Conservation (phyloP, 2,888 invertebrate genomes). For the Gymnosoma rotundatum region DNA sequence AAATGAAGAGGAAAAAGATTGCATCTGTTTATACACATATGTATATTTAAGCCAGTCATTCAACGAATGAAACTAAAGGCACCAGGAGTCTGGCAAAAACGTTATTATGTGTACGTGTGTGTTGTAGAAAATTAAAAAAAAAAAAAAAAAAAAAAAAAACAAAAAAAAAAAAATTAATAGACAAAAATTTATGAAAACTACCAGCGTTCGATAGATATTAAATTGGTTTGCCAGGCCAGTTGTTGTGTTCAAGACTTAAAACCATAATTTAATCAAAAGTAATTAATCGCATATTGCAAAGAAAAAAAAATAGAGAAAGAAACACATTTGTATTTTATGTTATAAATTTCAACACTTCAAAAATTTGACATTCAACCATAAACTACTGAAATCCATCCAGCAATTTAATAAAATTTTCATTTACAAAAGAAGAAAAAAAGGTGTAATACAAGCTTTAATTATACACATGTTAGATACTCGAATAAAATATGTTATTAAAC, state of each 20-base stretch:
- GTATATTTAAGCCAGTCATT: constrained; percentile 6
- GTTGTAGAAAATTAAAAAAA: background rate
- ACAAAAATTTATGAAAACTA: background rate
- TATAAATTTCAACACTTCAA: constrained; percentile 69
- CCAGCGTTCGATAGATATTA: constrained; percentile 35
- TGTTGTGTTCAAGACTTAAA: constrained; percentile 25
- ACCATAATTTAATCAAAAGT: constrained; percentile 68
- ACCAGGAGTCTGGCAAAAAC: constrained; percentile 21
- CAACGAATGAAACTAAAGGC: constrained; percentile 10
- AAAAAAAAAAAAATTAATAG: background rate
- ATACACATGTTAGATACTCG: background rate
- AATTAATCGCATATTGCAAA: constrained; percentile 67
- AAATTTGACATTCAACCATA: constrained; percentile 65
- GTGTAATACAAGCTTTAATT: no score
- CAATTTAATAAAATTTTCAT: constrained; percentile 24
- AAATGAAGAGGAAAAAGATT: background rate
- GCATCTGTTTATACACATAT: constrained; percentile 8
- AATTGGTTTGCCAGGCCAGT: constrained; percentile 42
- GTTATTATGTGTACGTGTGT: constrained; percentile 14
- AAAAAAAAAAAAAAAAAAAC: background rate
- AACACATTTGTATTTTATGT: constrained; percentile 40
- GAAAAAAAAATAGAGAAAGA: background rate
- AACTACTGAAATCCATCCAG: constrained; percentile 33
- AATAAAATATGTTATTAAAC: no score
- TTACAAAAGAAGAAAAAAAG: background rate